A percentile compares a stretch with the other conserved stretches of the same genome.
Conservation (phyloP, 2,797 vertebrate species). For the Hypotaenidia okinawae region DNA sequence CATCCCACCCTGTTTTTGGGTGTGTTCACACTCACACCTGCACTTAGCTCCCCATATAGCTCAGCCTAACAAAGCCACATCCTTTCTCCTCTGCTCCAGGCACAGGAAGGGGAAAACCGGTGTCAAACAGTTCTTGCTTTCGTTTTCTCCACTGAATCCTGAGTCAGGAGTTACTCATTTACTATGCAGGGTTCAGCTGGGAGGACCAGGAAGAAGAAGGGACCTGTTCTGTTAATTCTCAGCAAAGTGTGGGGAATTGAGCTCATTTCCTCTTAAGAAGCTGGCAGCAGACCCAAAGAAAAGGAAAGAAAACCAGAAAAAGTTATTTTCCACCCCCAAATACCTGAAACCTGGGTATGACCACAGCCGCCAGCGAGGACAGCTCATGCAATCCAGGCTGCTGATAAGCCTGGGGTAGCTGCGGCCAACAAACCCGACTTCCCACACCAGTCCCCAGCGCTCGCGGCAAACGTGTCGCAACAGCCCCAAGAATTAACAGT, state of each 20-base stretch:
- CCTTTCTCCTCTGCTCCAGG: not conserved
- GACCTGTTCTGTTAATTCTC: not conserved
- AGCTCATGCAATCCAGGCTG: not conserved
- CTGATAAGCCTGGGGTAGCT: not conserved
- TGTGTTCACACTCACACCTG: accelerated
- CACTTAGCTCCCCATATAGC: accelerated
- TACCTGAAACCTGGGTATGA: not conserved
- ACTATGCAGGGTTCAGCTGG: not conserved
- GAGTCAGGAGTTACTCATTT: not conserved
- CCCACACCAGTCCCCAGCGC: not conserved
- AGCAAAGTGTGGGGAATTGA: accelerated
- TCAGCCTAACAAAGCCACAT: accelerated
- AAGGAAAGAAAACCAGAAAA: too few relatives aligned
- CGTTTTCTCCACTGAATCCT: not conserved
- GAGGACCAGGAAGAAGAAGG: not conserved
- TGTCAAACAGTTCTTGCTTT: not conserved
- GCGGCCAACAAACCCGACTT: not conserved
- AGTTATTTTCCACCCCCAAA: not conserved
- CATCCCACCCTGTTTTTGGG: too few relatives aligned
- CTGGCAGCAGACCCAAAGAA: not conserved
- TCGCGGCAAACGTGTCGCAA: not conserved
- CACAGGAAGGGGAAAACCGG: accelerated
- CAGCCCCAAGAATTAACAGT: not conserved
- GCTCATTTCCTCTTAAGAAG: not conserved
- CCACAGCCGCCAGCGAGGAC: not conserved